Percentiles rank a stretch among this genome's conserved stretches.
phyloP scores from a whole-genome alignment of 1,140 invertebrate species.

The Megathymus violae region DNA sequence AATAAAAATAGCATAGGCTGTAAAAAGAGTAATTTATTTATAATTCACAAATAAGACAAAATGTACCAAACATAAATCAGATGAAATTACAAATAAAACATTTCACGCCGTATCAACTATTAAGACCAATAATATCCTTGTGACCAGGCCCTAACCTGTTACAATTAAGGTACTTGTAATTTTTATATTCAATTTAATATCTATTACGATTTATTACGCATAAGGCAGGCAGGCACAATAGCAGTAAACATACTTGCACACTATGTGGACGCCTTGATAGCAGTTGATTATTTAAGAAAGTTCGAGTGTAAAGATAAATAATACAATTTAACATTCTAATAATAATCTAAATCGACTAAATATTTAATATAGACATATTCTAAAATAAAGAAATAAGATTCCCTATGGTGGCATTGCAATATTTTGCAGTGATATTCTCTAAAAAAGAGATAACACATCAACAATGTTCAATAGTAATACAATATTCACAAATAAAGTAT shows the following conservation, averaged over 20 bases:
- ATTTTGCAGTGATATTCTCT: conserved; percentile 47
- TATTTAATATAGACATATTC: conserved; percentile 76
- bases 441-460: conserved; percentile 29
- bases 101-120: conserved; percentile 43
- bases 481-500: conserved; percentile 48
- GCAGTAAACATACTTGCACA: conserved; percentile 31
- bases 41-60: conserved; percentile 74
- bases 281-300: conserved; percentile 57
- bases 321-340: conserved; percentile 80
- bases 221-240: conserved; percentile 41
- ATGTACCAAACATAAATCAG: conserved; percentile 67
- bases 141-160: conserved; percentile 56
- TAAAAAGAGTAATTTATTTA: conserved; percentile 81
- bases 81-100: conserved; percentile 67
- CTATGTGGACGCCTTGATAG: conserved; percentile 37
- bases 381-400: conserved; percentile 71
- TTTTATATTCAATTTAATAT: conserved; percentile 43
- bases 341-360: conserved; percentile 79
- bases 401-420: conserved; percentile 61
- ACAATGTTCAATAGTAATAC: conserved; percentile 37
- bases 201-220: conserved; percentile 45
- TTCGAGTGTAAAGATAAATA: conserved; percentile 79
- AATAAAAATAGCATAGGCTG: conserved; percentile 42
- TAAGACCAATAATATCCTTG: conserved; percentile 55
- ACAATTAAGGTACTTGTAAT: conserved; percentile 49